Percentiles rank a stretch among this genome's conserved stretches.
phyloP scores from a whole-genome alignment of 2,888 invertebrate genomes.

The Phoenoteleia sp. region DNA sequence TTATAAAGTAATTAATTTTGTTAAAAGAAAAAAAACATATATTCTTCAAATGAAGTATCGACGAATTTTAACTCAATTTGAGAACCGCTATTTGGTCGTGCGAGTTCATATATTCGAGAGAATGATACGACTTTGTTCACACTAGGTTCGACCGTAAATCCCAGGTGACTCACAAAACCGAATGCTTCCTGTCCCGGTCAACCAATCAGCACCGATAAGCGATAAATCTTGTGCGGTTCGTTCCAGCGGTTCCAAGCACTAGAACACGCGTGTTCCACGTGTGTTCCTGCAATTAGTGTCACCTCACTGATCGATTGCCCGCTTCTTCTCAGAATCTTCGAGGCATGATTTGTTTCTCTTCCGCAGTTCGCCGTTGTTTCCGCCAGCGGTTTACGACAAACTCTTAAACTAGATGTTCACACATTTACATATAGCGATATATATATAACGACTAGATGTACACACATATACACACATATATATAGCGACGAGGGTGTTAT shows the following conservation, averaged over 20 bases:
- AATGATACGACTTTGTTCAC: conserved; percentile 50
- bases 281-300: conserved; percentile 84
- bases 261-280: conserved; percentile 80
- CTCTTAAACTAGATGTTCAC: conserved; percentile 5
- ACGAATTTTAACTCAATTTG: too few relatives aligned
- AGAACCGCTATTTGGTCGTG: too few relatives aligned
- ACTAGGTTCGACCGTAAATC: conserved; percentile 77
- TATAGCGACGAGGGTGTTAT: too few relatives aligned
- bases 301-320: conserved; percentile 82
- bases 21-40: too few relatives aligned
- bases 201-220: conserved; percentile 82
- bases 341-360: conserved; percentile 72
- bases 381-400: conserved; percentile 17
- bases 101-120: conserved; percentile 17
- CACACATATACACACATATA: too few relatives aligned
- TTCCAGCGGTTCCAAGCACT: conserved; percentile 76
- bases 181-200: conserved; percentile 64
- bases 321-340: conserved; percentile 76
- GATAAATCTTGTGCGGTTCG: conserved; percentile 81
- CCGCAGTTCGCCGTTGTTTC: conserved; percentile 41
- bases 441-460: too few relatives aligned
- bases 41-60: too few relatives aligned
- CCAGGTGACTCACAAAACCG: conserved; percentile 74
- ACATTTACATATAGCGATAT: too few relatives aligned
- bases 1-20: too few relatives aligned